Conservation (phyloP, 2,888 invertebrate genomes). For the Scrobipalpa atriplicella region DNA sequence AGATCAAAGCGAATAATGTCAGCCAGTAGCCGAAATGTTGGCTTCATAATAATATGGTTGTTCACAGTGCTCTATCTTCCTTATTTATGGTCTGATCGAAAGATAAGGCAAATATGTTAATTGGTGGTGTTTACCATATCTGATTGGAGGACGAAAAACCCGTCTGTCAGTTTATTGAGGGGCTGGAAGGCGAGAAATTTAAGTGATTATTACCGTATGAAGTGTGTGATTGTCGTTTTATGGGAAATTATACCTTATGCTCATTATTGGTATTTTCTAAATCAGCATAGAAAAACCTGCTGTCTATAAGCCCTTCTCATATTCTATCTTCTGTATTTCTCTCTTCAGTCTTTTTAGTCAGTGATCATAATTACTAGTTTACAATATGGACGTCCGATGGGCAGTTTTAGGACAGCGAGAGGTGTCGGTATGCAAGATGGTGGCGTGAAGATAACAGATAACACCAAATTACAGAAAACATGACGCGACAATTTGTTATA, state of each 20-base stretch:
- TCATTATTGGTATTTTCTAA: too few relatives aligned
- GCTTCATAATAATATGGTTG: too few relatives aligned
- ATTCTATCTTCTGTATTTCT: too few relatives aligned
- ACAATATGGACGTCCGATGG: neutral
- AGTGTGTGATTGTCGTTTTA: too few relatives aligned
- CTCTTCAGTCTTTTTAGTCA: too few relatives aligned
- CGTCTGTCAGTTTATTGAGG: conserved; percentile 32
- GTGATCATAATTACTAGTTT: too few relatives aligned
- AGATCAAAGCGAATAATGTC: too few relatives aligned
- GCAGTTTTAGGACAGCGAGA: neutral
- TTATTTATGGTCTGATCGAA: neutral
- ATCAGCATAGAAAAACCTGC: too few relatives aligned
- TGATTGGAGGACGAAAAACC: conserved; percentile 36
- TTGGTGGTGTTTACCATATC: conserved; percentile 48
- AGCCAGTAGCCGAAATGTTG: too few relatives aligned
- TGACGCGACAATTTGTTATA: conserved; percentile 71
- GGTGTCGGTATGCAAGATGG: neutral
- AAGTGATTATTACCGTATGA: neutral
- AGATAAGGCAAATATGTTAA: conserved; percentile 48
- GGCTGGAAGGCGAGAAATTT: neutral
- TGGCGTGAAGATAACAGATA: conserved; percentile 47
- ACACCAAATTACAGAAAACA: conserved; percentile 67
- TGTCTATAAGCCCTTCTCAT: too few relatives aligned
- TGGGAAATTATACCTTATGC: too few relatives aligned
- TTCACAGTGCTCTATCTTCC: too few relatives aligned